phyloP scores from a whole-genome alignment of 2,797 vertebrate species.

The Ctenopoma multispine region DNA sequence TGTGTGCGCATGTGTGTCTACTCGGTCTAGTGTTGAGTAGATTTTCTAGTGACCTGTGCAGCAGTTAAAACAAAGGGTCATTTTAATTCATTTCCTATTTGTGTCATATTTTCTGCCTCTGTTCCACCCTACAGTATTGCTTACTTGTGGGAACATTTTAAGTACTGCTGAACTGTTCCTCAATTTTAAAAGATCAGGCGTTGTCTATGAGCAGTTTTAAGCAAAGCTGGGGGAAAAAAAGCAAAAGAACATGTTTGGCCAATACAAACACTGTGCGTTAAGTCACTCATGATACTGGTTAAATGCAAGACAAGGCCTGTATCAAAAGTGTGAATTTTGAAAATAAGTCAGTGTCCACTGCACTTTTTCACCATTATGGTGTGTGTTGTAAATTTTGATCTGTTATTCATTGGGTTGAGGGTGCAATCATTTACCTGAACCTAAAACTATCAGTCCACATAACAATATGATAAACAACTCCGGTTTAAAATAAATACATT shows the following conservation, averaged over 20 bases:
- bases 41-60: conserved; percentile 52
- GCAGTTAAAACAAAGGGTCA: conserved; percentile 66
- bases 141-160: conserved; percentile 33
- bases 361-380: conserved; percentile 63
- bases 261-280: conserved; percentile 29
- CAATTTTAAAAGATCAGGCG: conserved; percentile 14
- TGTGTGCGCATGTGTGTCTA: conserved; percentile 11
- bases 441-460: no score
- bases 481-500: no score
- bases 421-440: no score
- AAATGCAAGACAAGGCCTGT: conserved; percentile 12
- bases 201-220: conserved; percentile 19
- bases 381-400: conserved; percentile 47
- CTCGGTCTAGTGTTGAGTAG: conserved; percentile 13
- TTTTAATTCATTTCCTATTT: conserved; percentile 44
- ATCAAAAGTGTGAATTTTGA: conserved; percentile 28
- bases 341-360: conserved; percentile 26
- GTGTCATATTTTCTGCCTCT: conserved; percentile 38
- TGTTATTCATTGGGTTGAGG: conserved; percentile 43
- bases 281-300: conserved; percentile 15
- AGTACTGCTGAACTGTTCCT: conserved; percentile 37
- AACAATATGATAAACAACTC: conserved; percentile 6
- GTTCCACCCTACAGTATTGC: conserved; percentile 58
- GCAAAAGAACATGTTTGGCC: neutral
- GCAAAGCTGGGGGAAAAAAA: conserved; percentile 12